Base-by-base conservation (phyloP, 1,140 invertebrate genomes). In the Thaumetopoea pityocampa region DNA sequence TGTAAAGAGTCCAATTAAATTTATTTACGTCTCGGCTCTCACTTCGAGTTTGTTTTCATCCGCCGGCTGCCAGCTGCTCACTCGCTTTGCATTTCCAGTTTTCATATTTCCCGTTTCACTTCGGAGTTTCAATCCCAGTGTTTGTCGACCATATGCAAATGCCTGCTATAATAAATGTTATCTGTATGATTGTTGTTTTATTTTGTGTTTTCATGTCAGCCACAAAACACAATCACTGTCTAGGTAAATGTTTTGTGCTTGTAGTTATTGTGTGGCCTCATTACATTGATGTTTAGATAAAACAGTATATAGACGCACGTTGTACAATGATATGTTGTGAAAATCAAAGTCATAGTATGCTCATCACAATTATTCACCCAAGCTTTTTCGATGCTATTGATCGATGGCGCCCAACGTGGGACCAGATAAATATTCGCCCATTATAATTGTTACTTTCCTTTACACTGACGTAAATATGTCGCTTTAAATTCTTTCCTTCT, bases 141-240 rank as follows among this genome's bases (percentile, higher is more conserved):
- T 51, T 53, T 51, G 40, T 51, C 32, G 49, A 52, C 18, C 35
- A 41, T 52, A 60, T 51, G 40, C 49, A 29, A 58, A 59, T 61
- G 50, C 64, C 37, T 43, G 47, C 49, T 51, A 52, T 55, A 80
- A 80, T 80, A 80, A 80, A 80, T 78, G 62, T 80, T 73, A 35
- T 12, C 56, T 50, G 53, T 62, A 63, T 55, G 66, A 70, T 54
- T 50, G 76, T 81, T 66, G 73, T 77, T 81, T 81, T 76, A 78
- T 78, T 79, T 67, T 67, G 66, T 65, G 61, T 70, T 73, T 68
- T 52, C 28, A 42, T 42, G 28, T 42, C 14, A 32, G 27, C 37
- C n/a, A 32, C 37, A 5, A 20, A 20, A 20, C 28, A 23, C 8
- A 19, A 29, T 4, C 17, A 27, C n/a, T 16, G 27, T 23, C 12